A percentile compares a stretch with the other conserved stretches of the same genome.
Evolutionary conservation across 2,888 invertebrate genomes (phyloP).

Genomic region (Brachycybe producta): DNA sequence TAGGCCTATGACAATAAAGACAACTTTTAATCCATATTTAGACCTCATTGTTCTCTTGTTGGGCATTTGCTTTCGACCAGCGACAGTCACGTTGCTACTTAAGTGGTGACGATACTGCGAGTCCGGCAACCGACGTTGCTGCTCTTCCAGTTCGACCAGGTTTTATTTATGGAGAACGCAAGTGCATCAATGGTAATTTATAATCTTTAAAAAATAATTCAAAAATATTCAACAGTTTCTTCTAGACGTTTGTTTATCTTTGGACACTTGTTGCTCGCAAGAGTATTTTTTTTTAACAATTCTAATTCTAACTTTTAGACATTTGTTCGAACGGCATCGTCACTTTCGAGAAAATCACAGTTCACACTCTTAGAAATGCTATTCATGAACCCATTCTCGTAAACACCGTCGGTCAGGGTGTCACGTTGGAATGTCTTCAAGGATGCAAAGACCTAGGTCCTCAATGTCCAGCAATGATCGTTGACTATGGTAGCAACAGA

Average conservation of each 20-base stretch:
- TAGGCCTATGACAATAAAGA: too few relatives aligned
- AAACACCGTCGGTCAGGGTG: constrained; percentile 26
- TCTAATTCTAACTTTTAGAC: constrained; percentile 25
- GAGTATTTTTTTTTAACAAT: background rate
- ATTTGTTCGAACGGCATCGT: constrained; percentile 36
- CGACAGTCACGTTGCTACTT: constrained; percentile 35
- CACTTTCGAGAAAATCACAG: constrained; percentile 38
- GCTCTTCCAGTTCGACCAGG: constrained; percentile 18
- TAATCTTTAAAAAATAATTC: too few relatives aligned
- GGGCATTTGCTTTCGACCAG: constrained; percentile 34
- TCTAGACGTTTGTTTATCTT: background rate
- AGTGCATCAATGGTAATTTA: constrained; percentile 9
- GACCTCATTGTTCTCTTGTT: constrained; percentile 35
- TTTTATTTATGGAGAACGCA: constrained; percentile 17
- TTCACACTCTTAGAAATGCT: constrained; percentile 34
- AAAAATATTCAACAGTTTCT: background rate
- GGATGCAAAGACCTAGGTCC: constrained; percentile 33
- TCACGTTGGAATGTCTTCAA: constrained; percentile 24
- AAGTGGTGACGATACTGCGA: constrained; percentile 36
- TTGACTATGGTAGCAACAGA: constrained; percentile 35
- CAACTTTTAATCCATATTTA: constrained; percentile 20
- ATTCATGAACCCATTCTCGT: constrained; percentile 33
- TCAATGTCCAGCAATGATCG: constrained; percentile 36
- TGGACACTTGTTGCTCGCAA: too few relatives aligned
- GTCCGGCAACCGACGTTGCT: constrained; percentile 30